phyloP scores from a whole-genome alignment of 2,888 invertebrate species.

The Mythimna albipuncta region DNA sequence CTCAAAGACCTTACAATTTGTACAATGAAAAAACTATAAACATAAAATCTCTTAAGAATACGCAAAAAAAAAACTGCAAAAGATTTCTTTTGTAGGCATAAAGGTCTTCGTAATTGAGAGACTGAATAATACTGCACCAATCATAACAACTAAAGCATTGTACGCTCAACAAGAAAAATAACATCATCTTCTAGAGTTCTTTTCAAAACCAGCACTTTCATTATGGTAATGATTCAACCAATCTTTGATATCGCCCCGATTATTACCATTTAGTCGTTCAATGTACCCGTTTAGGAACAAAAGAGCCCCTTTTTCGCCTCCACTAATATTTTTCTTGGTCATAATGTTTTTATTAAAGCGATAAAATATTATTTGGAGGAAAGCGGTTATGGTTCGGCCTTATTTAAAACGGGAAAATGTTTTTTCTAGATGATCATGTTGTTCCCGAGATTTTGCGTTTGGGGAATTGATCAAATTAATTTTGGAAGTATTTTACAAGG shows the following conservation, averaged over 20 bases:
- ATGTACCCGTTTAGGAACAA: slow-evolving; percentile 50
- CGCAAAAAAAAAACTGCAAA: too few species aligned
- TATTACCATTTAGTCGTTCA: slow-evolving; percentile 63
- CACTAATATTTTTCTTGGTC: slow-evolving; percentile 53
- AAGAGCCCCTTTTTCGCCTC: slow-evolving; percentile 39
- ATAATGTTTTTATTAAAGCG: slow-evolving; percentile 61
- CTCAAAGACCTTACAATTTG: too few species aligned
- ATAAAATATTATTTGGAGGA: slow-evolving; percentile 53
- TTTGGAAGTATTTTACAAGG: background rate
- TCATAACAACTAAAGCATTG: slow-evolving; percentile 5
- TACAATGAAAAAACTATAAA: too few species aligned
- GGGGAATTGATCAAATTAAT: slow-evolving; percentile 23
- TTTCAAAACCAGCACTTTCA: slow-evolving; percentile 63
- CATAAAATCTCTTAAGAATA: too few species aligned
- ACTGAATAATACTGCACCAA: too few species aligned
- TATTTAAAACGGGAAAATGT: slow-evolving; percentile 33
- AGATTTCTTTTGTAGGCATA: too few species aligned
- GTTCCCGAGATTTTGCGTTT: slow-evolving; percentile 17
- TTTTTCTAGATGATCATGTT: slow-evolving; percentile 28
- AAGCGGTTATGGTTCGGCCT: slow-evolving; percentile 35
- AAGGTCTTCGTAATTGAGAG: too few species aligned
- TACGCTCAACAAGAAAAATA: slow-evolving; percentile 34
- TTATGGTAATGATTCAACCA: slow-evolving; percentile 71
- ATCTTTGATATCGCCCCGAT: slow-evolving; percentile 69
- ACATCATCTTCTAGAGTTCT: slow-evolving; percentile 23